A percentile compares a stretch with the other conserved stretches of the same genome.
phyloP scores from a whole-genome alignment of 2,888 invertebrate genomes.

The Heliconius sara region DNA sequence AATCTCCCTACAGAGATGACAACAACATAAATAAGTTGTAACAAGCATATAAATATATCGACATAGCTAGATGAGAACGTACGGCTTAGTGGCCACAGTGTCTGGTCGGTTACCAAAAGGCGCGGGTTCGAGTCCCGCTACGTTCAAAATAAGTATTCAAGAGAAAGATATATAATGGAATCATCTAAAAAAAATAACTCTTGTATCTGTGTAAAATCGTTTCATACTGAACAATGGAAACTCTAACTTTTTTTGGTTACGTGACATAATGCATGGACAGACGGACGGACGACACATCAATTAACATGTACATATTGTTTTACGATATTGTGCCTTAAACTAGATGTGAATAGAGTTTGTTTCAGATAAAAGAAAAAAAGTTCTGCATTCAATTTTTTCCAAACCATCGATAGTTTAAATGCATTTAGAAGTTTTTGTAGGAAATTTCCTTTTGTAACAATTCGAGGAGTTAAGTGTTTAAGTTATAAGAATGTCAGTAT shows the following conservation, averaged over 20 bases:
- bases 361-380: not conserved
- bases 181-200: not conserved
- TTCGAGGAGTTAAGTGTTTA: not conserved
- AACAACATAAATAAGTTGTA: no score
- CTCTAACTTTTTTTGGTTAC: slow-evolving; percentile 47
- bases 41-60: no score
- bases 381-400: slow-evolving; percentile 33
- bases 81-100: no score
- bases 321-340: slow-evolving; percentile 8
- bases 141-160: no score
- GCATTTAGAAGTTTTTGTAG: slow-evolving; percentile 23
- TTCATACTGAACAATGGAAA: slow-evolving; percentile 45
- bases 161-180: no score
- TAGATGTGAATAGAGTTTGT: not conserved
- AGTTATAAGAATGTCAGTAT: not conserved
- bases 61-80: no score
- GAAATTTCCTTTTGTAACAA: slow-evolving; percentile 28
- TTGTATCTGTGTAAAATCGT: slow-evolving; percentile 17
- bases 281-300: slow-evolving; percentile 53
- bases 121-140: no score
- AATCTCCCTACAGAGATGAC: no score
- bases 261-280: slow-evolving; percentile 55
- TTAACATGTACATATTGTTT: slow-evolving; percentile 30
- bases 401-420: slow-evolving; percentile 34
- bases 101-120: no score